phyloP scores from a whole-genome alignment of 2,113 vertebrate genomes.

The Trochalopteron elliotii region DNA sequence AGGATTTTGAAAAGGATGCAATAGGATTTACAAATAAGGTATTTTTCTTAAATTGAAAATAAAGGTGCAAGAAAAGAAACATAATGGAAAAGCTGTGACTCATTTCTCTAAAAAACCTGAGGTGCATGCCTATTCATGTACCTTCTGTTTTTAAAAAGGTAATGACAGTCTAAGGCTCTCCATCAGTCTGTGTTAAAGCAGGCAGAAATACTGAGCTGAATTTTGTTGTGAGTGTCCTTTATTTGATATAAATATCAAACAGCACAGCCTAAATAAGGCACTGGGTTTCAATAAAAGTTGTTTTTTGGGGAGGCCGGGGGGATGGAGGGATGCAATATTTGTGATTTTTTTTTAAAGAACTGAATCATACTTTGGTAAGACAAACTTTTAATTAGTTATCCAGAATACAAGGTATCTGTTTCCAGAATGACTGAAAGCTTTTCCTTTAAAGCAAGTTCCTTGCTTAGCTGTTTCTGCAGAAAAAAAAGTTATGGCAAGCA shows the following conservation, averaged over 20 bases:
- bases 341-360: not conserved
- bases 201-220: not conserved
- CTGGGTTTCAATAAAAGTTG: not conserved
- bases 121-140: constrained; percentile 23
- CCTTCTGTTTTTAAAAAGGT: constrained; percentile 26
- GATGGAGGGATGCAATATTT: rapidly evolving
- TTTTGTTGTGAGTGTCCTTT: not conserved
- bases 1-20: constrained; percentile 12
- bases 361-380: not conserved
- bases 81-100: constrained; percentile 10
- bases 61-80: not conserved
- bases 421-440: not conserved
- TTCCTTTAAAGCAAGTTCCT: not conserved
- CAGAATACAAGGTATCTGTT: not conserved
- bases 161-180: not conserved
- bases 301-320: not conserved
- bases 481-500: not conserved
- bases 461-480: not conserved
- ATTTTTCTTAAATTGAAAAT: constrained; percentile 1
- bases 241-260: not conserved
- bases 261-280: not conserved
- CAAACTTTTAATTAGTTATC: not conserved
- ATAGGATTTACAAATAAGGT: not conserved
- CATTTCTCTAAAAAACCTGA: constrained; percentile 12
- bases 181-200: not conserved